phyloP scores from a whole-genome alignment of 2,888 invertebrate genomes.

The Abscondita cerata region DNA sequence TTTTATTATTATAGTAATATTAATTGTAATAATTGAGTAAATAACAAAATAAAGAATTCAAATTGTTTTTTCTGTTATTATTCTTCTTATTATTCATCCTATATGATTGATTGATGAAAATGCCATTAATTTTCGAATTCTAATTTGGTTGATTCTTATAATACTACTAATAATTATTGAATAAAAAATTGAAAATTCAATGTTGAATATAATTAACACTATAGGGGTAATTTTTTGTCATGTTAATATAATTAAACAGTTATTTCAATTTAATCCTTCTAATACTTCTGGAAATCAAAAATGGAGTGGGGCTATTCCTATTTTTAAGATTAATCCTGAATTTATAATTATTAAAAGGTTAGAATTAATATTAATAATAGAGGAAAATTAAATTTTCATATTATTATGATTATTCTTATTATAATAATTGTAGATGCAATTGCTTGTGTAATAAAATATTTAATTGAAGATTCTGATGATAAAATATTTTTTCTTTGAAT shows the following conservation, averaged over 20 bases:
- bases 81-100: slow-evolving; percentile 58
- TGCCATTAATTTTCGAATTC: slow-evolving; percentile 64
- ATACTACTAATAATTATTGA: slow-evolving; percentile 61
- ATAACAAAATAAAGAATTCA: slow-evolving; percentile 40
- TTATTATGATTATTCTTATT: slow-evolving; percentile 59
- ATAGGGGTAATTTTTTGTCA: slow-evolving; percentile 72
- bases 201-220: slow-evolving; percentile 60
- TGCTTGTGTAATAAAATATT: slow-evolving; percentile 68
- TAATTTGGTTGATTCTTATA: slow-evolving; percentile 58
- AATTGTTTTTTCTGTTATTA: slow-evolving; percentile 39
- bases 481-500: slow-evolving; percentile 61
- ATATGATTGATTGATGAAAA: slow-evolving; percentile 71
- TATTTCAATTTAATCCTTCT: slow-evolving; percentile 66
- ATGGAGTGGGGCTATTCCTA: slow-evolving; percentile 66
- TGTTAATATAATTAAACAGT: slow-evolving; percentile 64
- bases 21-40: slow-evolving; percentile 51
- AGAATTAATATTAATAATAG: slow-evolving; percentile 21
- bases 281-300: slow-evolving; percentile 68
- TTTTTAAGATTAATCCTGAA: slow-evolving; percentile 62
- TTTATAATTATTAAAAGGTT: slow-evolving; percentile 40
- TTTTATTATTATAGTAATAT: slow-evolving; percentile 61
- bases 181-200: slow-evolving; percentile 53
- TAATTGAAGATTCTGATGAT: slow-evolving; percentile 64
- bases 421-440: slow-evolving; percentile 65
- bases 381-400: slow-evolving; percentile 43